Evolutionary conservation across 2,888 invertebrate species (phyloP), one percentile per base, ranked within the genome.

Genomic region (Allophyes oxyacanthae): DNA sequence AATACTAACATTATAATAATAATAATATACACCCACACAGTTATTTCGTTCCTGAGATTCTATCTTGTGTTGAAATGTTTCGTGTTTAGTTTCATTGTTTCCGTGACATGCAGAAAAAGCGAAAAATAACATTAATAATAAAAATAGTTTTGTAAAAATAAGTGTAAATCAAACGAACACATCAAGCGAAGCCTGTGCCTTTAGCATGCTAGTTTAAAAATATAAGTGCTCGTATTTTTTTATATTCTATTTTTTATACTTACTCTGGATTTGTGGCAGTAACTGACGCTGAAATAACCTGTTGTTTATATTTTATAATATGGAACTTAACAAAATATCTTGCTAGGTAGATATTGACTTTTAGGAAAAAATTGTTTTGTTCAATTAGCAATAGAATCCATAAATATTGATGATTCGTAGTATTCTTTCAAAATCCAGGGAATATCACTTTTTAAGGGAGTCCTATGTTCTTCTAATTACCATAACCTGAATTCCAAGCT

Each of bases 161-260:
- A 50, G 64, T 72, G 65, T 64, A 63, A 77, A 64, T 70, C 64
- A 75, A 73, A 74, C 71, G 62, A 66, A 74, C 73, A 83, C 75
- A 78, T 65, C 66, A 82, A 81, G 83, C 84, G 62, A 84, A 84
- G 82, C 83, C 64, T 80, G 80, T 79, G 78, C 76, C 59, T 58
- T 52, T 78, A 75, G 74, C 84, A 84, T 84, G 81, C 82, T 73
- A 66, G 40, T 68, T 54, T 52, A 44, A 51, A 6, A 54, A 62
- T 59, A 36, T 26, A 48, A 50, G 56, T 60, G 59, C 54, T 55
- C 11, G 6, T 13, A 13, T 6, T 33, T 40, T 34, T 41, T 14
- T 15, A 0, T 36, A 0, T 36, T 10, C 42, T 15, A 11, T 28
- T 6, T 0, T 14, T n/a, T 8, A 30, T 72, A 70, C 69, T 70